phyloP scores from a whole-genome alignment of 2,888 invertebrate species.

The Pemphredon lugubris region DNA sequence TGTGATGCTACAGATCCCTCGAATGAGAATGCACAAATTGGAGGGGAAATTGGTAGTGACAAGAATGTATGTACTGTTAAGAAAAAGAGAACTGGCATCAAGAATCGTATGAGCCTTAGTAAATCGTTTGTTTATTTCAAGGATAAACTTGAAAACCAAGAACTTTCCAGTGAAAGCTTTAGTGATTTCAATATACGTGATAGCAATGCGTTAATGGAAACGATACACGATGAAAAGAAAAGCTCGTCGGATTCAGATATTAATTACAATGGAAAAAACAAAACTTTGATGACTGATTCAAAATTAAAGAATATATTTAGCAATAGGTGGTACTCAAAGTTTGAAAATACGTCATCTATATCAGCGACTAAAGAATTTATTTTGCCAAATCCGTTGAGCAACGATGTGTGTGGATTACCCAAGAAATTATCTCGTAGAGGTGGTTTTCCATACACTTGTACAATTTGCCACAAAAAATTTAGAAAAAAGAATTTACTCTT shows the following conservation, averaged over 20 bases:
- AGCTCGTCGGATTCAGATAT: not conserved
- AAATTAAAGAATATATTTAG: not conserved
- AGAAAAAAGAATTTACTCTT: not conserved
- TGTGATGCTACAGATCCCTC: too few species aligned
- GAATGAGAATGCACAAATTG: too few species aligned
- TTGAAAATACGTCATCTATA: not conserved
- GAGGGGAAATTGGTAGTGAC: too few species aligned
- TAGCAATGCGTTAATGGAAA: not conserved
- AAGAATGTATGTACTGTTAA: too few species aligned
- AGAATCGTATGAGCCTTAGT: too few species aligned
- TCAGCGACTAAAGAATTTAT: not conserved
- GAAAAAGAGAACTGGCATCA: too few species aligned
- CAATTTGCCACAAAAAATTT: slow-evolving; percentile 9
- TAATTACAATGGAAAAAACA: not conserved
- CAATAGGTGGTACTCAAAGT: not conserved
- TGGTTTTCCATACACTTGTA: not conserved
- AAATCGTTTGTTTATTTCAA: too few species aligned
- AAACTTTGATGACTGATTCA: not conserved
- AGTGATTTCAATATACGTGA: not conserved
- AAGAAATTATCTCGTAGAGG: not conserved
- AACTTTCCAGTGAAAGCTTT: too few species aligned
- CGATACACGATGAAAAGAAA: not conserved
- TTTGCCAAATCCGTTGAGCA: not conserved
- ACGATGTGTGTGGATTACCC: not conserved
- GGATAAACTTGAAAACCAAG: too few species aligned